These are phyloP conservation scores for Henricia sp. DNA, from an alignment of 53 echinoderm and acorn worm species.

Conservation along the genomic window DNA sequence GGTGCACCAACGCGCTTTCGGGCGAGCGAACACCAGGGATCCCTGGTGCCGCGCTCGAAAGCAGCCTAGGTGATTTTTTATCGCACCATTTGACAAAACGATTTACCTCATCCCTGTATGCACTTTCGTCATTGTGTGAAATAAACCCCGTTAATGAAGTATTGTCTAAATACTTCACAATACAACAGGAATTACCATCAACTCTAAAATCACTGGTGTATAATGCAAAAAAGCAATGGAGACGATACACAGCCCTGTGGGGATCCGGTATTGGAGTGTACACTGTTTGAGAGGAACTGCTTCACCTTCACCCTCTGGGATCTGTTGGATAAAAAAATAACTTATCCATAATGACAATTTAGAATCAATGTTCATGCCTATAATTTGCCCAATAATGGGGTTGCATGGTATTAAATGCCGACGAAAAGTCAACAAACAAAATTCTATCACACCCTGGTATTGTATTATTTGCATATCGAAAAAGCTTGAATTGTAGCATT, in stretches of 20 bases:
- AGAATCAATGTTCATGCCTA: background rate
- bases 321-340: background rate
- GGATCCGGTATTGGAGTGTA: background rate
- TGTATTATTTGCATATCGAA: too few relatives aligned
- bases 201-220: background rate
- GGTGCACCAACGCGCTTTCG: too few relatives aligned
- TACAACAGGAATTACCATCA: background rate
- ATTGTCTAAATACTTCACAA: background rate
- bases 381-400: too few relatives aligned
- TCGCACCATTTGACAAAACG: constrained; percentile 23
- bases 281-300: background rate
- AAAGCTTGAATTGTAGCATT: too few relatives aligned
- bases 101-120: background rate
- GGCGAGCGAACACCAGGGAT: too few relatives aligned
- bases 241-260: background rate
- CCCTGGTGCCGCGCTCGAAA: too few relatives aligned
- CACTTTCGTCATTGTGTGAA: background rate
- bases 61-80: too few relatives aligned
- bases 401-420: too few relatives aligned
- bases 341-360: background rate
- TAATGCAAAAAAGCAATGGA: background rate
- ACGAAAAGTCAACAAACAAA: too few relatives aligned
- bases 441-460: too few relatives aligned
- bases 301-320: background rate
- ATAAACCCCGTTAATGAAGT: background rate